These are phyloP conservation scores for Drosophila tani DNA, from an alignment of 1,140 invertebrate genomes.

Conservation along the genomic window DNA sequence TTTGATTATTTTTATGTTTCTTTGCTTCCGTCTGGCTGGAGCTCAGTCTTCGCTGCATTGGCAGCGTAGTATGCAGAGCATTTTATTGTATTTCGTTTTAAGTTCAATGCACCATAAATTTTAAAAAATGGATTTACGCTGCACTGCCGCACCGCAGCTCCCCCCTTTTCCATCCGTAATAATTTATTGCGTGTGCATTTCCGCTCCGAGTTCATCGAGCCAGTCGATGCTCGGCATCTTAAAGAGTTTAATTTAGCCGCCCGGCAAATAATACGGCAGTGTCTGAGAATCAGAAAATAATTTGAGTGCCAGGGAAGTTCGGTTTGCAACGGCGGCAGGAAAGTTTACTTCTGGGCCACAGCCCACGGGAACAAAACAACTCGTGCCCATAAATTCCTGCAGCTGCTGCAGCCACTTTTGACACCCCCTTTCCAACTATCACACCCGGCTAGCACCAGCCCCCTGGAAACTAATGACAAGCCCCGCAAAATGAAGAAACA, in stretches of 20 bases:
- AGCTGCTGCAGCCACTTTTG: constrained; percentile 61
- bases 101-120: constrained; percentile 81
- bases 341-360: constrained; percentile 52
- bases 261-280: constrained; percentile 21
- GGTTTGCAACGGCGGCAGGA: constrained; percentile 25
- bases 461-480: constrained; percentile 68
- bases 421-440: constrained; percentile 11
- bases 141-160: constrained; percentile 28
- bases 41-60: constrained; percentile 40
- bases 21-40: constrained; percentile 42
- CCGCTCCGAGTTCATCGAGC: constrained; percentile 72
- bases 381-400: constrained; percentile 66
- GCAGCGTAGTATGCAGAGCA: constrained; percentile 45
- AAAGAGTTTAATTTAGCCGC: constrained; percentile 54
- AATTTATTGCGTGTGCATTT: constrained; percentile 76
- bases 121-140: constrained; percentile 74
- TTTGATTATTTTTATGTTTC: constrained; percentile 69
- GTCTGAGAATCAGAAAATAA: constrained; percentile 50
- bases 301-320: constrained; percentile 36
- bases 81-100: constrained; percentile 82
- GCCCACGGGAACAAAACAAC: constrained; percentile 52
- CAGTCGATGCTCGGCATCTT: constrained; percentile 48
- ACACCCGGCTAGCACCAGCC: background rate
- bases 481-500: constrained; percentile 75
- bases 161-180: constrained; percentile 29